Evolutionary conservation across 2,797 vertebrate species (phyloP).

Genomic region (Catamblyrhynchus diadema): DNA sequence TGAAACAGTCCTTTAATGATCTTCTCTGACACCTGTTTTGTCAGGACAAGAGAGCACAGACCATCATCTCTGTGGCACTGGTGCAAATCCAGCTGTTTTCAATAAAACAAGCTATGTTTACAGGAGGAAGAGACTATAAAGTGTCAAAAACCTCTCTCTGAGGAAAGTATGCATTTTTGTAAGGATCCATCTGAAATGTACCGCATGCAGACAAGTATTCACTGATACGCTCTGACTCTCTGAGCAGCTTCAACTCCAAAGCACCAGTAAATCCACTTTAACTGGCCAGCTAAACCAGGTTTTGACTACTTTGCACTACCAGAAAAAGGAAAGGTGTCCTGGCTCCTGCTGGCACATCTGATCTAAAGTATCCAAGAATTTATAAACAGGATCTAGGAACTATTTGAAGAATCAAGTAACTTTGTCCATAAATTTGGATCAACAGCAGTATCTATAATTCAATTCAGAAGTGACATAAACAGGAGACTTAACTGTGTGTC

Average conservation of each 20-base stretch:
- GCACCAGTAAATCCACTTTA: neutral
- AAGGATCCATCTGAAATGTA: neutral
- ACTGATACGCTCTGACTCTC: neutral
- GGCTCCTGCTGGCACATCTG: neutral
- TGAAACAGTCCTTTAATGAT: neutral
- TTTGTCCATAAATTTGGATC: neutral
- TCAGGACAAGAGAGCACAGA: neutral
- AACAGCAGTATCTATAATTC: neutral
- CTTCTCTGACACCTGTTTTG: neutral
- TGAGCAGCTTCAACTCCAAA: neutral
- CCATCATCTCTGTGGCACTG: neutral
- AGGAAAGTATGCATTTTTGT: neutral
- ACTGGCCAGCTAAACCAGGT: neutral
- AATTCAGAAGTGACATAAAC: neutral
- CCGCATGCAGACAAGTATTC: neutral
- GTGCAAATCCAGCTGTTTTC: neutral
- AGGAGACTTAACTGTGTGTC: neutral
- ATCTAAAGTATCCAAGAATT: neutral
- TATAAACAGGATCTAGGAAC: conserved; percentile 1
- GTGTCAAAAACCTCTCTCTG: neutral
- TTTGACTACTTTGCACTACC: neutral
- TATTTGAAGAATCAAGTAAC: neutral
- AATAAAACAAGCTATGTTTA: neutral
- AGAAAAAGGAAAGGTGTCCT: neutral
- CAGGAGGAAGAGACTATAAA: neutral